Conservation (phyloP, 2,888 invertebrate species). For the Melitaea athalia region DNA sequence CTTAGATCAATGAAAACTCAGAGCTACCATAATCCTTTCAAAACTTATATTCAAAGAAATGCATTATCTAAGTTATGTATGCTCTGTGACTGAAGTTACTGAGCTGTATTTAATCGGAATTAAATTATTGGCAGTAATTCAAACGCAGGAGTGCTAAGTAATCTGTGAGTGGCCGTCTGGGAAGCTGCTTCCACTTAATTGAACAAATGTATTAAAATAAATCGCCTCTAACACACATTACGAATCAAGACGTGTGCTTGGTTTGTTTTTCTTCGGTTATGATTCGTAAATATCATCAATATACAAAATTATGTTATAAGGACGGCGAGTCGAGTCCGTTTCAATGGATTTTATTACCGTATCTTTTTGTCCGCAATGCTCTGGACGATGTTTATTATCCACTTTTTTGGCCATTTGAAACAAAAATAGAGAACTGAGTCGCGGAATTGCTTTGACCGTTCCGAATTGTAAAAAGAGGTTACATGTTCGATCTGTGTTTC, state of each 20-base stretch:
- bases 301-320: slow-evolving; percentile 26
- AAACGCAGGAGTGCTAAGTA: slow-evolving; percentile 38
- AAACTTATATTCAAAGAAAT: slow-evolving; percentile 5
- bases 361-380: slow-evolving; percentile 26
- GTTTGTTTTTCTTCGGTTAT: slow-evolving; percentile 24
- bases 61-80: slow-evolving; percentile 27
- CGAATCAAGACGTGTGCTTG: not conserved
- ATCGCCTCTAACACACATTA: slow-evolving; percentile 7
- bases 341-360: slow-evolving; percentile 31
- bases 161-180: slow-evolving; percentile 23
- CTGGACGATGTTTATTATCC: slow-evolving; percentile 29
- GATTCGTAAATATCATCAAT: slow-evolving; percentile 37
- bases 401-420: slow-evolving; percentile 33
- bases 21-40: not conserved
- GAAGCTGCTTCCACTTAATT: slow-evolving; percentile 30
- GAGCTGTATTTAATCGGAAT: slow-evolving; percentile 35
- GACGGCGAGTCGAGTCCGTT: slow-evolving; percentile 18
- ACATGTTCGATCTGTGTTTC: slow-evolving; percentile 5
- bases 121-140: slow-evolving; percentile 40
- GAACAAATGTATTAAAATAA: slow-evolving; percentile 30
- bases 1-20: slow-evolving; percentile 23
- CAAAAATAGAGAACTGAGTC: slow-evolving; percentile 26
- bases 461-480: slow-evolving; percentile 9
- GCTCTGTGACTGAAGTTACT: slow-evolving; percentile 25
- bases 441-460: slow-evolving; percentile 13